These are phyloP conservation scores for Dysdera silvatica DNA, from an alignment of 1,140 invertebrate species.

Conservation along the genomic window DNA sequence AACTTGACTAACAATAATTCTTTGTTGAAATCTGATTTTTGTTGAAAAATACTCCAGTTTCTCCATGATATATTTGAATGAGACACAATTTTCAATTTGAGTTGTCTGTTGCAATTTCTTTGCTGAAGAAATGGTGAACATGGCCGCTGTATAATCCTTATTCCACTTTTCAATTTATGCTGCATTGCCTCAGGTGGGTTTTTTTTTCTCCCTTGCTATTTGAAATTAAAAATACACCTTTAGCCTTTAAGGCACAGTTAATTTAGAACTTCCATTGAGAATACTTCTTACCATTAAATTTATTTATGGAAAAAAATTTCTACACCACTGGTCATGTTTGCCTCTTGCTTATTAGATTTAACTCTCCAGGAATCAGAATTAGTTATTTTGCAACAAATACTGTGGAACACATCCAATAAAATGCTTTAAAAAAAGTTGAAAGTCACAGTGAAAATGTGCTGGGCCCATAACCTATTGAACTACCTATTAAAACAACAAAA, in stretches of 20 bases:
- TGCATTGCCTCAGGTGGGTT: neutral
- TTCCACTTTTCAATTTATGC: neutral
- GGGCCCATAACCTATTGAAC: too few relatives aligned
- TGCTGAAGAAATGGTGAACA: neutral
- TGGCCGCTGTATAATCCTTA: neutral
- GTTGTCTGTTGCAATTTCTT: neutral
- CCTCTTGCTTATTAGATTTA: too few relatives aligned
- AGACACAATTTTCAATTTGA: neutral
- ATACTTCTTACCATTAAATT: neutral
- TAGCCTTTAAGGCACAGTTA: slow-evolving; percentile 2
- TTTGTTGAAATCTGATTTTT: slow-evolving; percentile 7
- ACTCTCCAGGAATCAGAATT: too few relatives aligned
- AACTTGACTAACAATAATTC: neutral
- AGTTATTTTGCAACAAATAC: too few relatives aligned
- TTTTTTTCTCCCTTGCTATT: neutral
- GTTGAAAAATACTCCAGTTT: neutral
- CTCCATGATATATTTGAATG: neutral
- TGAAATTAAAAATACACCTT: neutral
- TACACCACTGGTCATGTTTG: too few relatives aligned
- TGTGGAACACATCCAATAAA: too few relatives aligned
- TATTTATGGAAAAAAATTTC: neutral
- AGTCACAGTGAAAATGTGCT: too few relatives aligned
- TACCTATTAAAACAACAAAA: too few relatives aligned
- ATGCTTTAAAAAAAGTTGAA: too few relatives aligned
- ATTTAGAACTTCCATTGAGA: slow-evolving; percentile 7